phyloP scores from a whole-genome alignment of 2,888 invertebrate genomes.

The Cataglyphis livida region DNA sequence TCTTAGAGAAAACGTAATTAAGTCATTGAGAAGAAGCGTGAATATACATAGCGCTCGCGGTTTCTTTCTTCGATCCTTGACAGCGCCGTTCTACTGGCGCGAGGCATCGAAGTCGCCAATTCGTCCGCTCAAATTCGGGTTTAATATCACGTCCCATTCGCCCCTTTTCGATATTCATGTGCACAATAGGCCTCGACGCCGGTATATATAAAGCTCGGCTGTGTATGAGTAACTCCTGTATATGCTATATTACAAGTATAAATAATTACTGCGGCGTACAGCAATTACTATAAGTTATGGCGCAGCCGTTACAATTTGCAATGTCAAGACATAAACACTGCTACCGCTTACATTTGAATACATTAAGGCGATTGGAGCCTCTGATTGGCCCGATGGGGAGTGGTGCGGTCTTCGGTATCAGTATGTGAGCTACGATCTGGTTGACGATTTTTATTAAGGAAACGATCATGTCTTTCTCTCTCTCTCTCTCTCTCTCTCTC shows the following conservation, averaged over 20 bases:
- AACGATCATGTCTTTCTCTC: conserved; percentile 75
- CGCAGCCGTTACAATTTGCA: conserved; percentile 85
- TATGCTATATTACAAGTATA: conserved; percentile 84
- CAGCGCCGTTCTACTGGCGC: conserved; percentile 65
- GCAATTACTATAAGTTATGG: conserved; percentile 86
- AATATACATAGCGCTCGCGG: background rate
- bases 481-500: conserved; percentile 17
- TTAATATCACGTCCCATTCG: conserved; percentile 65
- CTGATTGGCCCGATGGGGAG: conserved; percentile 81
- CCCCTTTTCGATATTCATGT: conserved; percentile 67
- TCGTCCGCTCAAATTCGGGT: conserved; percentile 66
- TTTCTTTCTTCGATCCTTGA: conserved; percentile 60
- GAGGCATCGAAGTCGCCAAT: conserved; percentile 77
- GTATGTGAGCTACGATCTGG: conserved; percentile 84
- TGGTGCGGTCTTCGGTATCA: conserved; percentile 77
- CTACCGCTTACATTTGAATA: conserved; percentile 86
- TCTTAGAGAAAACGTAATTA: background rate
- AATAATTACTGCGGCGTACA: conserved; percentile 85
- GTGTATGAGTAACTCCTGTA: conserved; percentile 68
- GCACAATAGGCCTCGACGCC: conserved; percentile 50
- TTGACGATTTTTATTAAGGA: conserved; percentile 84
- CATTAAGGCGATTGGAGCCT: conserved; percentile 81
- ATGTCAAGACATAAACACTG: conserved; percentile 86
- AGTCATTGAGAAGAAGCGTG: background rate
- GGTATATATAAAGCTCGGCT: conserved; percentile 34